A percentile compares a stretch with the other conserved stretches of the same genome.
Evolutionary conservation across 2,888 invertebrate species (phyloP).

Genomic region (Psylliodes chrysocephalus): DNA sequence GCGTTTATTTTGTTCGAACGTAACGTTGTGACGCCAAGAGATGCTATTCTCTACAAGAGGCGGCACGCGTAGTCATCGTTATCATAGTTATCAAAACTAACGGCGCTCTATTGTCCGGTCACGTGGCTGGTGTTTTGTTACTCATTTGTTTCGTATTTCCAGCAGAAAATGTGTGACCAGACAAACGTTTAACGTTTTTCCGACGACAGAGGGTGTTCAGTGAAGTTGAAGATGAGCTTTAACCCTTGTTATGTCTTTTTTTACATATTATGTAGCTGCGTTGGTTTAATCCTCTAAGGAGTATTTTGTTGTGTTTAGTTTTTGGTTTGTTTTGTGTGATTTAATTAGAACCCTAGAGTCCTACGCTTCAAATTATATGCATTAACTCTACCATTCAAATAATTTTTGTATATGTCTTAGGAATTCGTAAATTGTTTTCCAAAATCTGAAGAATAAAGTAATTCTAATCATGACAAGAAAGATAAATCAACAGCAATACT

Average conservation of each 20-base stretch:
- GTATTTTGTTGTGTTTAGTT: slow-evolving; percentile 1
- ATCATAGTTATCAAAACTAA: slow-evolving; percentile 39
- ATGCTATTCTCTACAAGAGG: slow-evolving; percentile 39
- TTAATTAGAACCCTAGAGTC: no score
- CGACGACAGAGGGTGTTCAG: slow-evolving; percentile 1
- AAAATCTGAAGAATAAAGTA: no score
- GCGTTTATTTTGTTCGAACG: slow-evolving; percentile 51
- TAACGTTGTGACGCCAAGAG: slow-evolving; percentile 42
- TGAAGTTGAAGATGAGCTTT: slow-evolving; percentile 30
- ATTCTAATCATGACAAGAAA: no score
- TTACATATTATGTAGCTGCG: slow-evolving; percentile 5
- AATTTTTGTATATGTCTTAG: no score
- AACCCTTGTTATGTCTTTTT: slow-evolving; percentile 24
- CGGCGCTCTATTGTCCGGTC: slow-evolving; percentile 53
- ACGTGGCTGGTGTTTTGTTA: slow-evolving; percentile 55
- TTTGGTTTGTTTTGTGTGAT: slow-evolving; percentile 3
- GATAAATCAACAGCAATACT: no score
- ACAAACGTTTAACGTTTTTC: slow-evolving; percentile 38
- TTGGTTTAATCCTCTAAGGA: neutral
- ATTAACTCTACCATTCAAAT: no score
- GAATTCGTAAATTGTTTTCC: no score
- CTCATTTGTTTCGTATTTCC: slow-evolving; percentile 54
- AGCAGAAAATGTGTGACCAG: slow-evolving; percentile 40
- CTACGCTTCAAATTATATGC: no score
- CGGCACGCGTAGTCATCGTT: slow-evolving; percentile 52